Evolutionary conservation across 2,888 invertebrate species (phyloP), one percentile per base, ranked within the genome.

Genomic region (Acanthosepion pharaonis): DNA sequence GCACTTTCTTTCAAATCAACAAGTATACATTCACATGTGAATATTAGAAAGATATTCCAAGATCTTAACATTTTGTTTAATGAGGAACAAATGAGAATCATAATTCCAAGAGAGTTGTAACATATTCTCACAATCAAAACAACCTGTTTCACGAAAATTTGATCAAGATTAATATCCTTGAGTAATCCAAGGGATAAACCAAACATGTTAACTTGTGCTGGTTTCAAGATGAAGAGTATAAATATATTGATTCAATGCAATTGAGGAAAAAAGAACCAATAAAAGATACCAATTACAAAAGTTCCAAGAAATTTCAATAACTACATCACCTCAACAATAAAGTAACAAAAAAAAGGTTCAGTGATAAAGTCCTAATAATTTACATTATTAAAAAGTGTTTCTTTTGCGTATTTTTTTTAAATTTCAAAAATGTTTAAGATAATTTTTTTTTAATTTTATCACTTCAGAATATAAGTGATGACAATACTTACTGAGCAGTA

Each of bases 121-220:
- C n/a, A 78, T n/a, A n/a, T 78, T 78, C n/a, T 78, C 78, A 78
- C n/a, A 78, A 78, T 78, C 78, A 78, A 78, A 78, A 78, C 78
- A 78, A n/a, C n/a, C 78, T n/a, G 78, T 78, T 78, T 78, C 78
- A 78, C 78, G n/a, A 78, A 78, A 78, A 78, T n/a, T n/a, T n/a
- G 78, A 78, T 78, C 78, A 78, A 78, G 78, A 78, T 78, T 78
- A 78, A 33, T 78, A 78, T 78, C 78, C n/a, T n/a, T 9, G n/a
- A 5, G 78, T 5, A 78, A 78, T 33, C 15, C 15, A 78, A 78
- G n/a, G 78, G n/a, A 33, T 78, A 78, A 78, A n/a, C 78, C 78
- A 78, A 78, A 78, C 78, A 78, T 78, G n/a, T 28, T 78, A 28
- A 78, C 11, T n/a, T 78, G 28, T n/a, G n/a, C 78, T n/a, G 28